Percentiles rank a stretch among this genome's conserved stretches.
These are phyloP conservation scores for Apeira syringaria DNA, from an alignment of 2,888 invertebrate species.

Conservation along the genomic window DNA sequence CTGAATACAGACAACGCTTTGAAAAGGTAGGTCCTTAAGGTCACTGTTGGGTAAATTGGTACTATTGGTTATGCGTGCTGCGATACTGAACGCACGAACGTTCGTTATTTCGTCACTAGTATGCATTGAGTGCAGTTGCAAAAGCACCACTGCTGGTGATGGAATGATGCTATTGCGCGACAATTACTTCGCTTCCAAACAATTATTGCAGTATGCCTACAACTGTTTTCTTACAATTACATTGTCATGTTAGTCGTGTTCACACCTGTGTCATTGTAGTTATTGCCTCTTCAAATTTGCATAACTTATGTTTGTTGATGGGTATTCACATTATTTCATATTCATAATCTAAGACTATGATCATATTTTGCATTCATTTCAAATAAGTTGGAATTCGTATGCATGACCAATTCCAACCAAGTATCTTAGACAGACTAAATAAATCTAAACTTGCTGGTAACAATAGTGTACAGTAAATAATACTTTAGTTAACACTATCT, in stretches of 20 bases:
- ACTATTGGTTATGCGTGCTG: slow-evolving; percentile 56
- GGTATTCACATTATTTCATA: too few relatives aligned
- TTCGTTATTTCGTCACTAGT: slow-evolving; percentile 61
- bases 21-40: slow-evolving; percentile 91
- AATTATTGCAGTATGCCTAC: slow-evolving; percentile 22
- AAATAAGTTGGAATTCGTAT: too few relatives aligned
- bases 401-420: too few relatives aligned
- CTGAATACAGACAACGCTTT: slow-evolving; percentile 95
- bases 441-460: too few relatives aligned
- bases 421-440: too few relatives aligned
- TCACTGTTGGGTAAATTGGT: slow-evolving; percentile 69
- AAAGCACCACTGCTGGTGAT: slow-evolving; percentile 42
- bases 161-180: slow-evolving; percentile 58
- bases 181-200: slow-evolving; percentile 45
- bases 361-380: too few relatives aligned
- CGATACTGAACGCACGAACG: slow-evolving; percentile 57
- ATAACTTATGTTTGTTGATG: too few relatives aligned
- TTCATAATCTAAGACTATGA: too few relatives aligned
- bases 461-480: too few relatives aligned
- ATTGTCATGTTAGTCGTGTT: slow-evolving; percentile 6
- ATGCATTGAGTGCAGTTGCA: slow-evolving; percentile 60
- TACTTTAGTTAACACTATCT: too few relatives aligned
- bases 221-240: slow-evolving; percentile 12
- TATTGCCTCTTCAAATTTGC: slow-evolving; percentile 1
- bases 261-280: too few relatives aligned